phyloP scores from a whole-genome alignment of 2,113 vertebrate genomes.

The Tenrec ecaudatus region DNA sequence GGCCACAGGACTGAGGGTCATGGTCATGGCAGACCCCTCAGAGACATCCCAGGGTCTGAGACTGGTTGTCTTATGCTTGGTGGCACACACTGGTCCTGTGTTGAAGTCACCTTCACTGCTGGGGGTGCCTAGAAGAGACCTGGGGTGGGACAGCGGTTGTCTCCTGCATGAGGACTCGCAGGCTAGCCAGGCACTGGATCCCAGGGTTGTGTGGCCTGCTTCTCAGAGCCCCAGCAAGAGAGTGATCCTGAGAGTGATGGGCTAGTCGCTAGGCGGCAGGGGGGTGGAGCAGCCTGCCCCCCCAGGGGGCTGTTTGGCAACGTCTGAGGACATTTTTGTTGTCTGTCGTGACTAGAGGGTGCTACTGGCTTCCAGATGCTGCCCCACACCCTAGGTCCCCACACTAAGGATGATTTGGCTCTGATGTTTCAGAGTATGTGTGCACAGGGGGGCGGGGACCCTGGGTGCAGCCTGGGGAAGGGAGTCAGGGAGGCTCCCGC shows the following conservation, averaged over 20 bases:
- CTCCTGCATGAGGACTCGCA: not conserved
- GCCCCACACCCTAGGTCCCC: not conserved
- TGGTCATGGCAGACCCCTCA: not conserved
- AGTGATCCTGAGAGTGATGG: not conserved
- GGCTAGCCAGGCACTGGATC: not conserved
- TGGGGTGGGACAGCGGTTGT: not conserved
- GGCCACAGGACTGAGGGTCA: not conserved
- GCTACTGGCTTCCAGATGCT: not conserved
- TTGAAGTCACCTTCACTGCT: not conserved
- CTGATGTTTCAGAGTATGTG: not conserved
- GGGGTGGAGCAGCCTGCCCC: not conserved
- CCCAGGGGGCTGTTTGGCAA: not conserved
- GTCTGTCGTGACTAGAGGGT: not conserved
- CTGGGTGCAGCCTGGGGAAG: not conserved
- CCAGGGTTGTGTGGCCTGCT: not conserved
- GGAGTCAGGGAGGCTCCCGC: not conserved
- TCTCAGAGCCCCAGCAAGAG: not conserved
- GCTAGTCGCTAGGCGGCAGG: not conserved
- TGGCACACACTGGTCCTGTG: not conserved
- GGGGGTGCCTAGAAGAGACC: not conserved
- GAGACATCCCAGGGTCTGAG: not conserved
- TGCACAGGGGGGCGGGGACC: not conserved
- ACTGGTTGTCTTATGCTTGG: not conserved
- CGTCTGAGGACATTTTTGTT: not conserved
- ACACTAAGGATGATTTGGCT: not conserved